Evolutionary conservation across 2,797 vertebrate genomes (phyloP).

Genomic region (Rhadinocentrus ornatus): DNA sequence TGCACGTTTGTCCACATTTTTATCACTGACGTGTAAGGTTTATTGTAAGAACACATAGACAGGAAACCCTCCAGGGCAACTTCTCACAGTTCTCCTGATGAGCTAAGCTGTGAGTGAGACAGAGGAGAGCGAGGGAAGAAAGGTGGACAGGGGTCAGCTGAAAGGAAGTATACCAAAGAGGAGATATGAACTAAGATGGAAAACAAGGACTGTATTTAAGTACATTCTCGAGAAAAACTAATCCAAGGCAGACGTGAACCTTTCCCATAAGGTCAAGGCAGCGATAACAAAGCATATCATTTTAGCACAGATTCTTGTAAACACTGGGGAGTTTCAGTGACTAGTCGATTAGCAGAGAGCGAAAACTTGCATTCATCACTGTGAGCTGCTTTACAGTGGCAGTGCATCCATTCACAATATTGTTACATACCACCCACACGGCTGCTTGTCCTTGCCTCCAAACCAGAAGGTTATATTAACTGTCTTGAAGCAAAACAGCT

Average conservation of each 20-base stretch:
- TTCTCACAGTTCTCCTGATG: conserved; percentile 44
- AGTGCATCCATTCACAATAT: conserved; percentile 10
- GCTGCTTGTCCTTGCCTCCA: conserved; percentile 25
- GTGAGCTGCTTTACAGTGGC: not conserved
- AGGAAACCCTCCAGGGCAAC: conserved; percentile 63
- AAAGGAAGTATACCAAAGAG: conserved; percentile 40
- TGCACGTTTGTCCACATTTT: conserved; percentile 42
- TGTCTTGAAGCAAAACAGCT: conserved; percentile 9
- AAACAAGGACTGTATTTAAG: conserved; percentile 26
- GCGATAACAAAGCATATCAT: conserved; percentile 2
- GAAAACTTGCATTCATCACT: conserved; percentile 2
- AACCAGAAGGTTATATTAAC: conserved; percentile 22
- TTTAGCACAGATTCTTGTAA: conserved; percentile 19
- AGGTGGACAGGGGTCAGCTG: conserved; percentile 2
- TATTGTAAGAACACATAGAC: conserved; percentile 49
- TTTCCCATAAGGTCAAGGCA: conserved; percentile 39
- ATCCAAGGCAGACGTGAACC: conserved; percentile 39
- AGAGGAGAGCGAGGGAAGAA: conserved; percentile 15
- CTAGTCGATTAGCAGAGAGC: conserved; percentile 3
- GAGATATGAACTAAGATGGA: conserved; percentile 27
- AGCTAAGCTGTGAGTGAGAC: conserved; percentile 35
- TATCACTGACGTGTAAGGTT: conserved; percentile 41
- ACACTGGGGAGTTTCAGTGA: conserved; percentile 11
- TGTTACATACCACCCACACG: conserved; percentile 19
- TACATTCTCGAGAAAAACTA: conserved; percentile 17